Evolutionary conservation across 2,113 vertebrate species (phyloP).

Genomic region (Octodon degus): DNA sequence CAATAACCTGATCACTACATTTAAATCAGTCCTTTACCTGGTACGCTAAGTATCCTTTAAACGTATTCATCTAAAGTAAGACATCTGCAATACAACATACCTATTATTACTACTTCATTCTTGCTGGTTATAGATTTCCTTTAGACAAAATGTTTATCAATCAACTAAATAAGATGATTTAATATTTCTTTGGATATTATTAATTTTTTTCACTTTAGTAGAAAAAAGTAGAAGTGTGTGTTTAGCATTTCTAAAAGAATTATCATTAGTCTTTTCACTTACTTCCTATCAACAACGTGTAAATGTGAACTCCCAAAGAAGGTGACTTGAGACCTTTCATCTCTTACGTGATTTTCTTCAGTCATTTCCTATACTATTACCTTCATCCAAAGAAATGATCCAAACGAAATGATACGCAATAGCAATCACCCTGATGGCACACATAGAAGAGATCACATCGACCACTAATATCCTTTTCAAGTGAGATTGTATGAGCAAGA

Average conservation of each 20-base stretch:
- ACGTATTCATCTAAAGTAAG: conserved; percentile 31
- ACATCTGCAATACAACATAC: conserved; percentile 18
- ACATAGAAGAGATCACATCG: not conserved
- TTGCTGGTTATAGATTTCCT: not conserved
- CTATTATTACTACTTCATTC: not conserved
- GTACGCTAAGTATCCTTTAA: not conserved
- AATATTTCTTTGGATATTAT: not conserved
- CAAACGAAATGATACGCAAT: conserved; percentile 33
- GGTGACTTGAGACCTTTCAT: not conserved
- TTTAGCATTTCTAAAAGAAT: not conserved
- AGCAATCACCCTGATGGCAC: not conserved
- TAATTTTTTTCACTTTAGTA: not conserved
- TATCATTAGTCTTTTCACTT: conserved; percentile 12
- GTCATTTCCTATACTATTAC: not conserved
- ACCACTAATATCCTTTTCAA: conserved; percentile 17
- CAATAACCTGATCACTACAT: conserved; percentile 54
- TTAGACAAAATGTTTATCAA: not conserved
- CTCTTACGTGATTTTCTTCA: not conserved
- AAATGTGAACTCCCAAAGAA: conserved; percentile 47
- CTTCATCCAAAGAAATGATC: conserved; percentile 31
- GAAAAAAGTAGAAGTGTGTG: not conserved
- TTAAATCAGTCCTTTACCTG: conserved; percentile 18
- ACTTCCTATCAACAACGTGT: conserved; percentile 15
- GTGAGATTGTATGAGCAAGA: conserved; percentile 33
- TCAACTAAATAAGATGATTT: not conserved